Conservation (phyloP, 2,888 invertebrate species). For the Tricholauxania praeusta region DNA sequence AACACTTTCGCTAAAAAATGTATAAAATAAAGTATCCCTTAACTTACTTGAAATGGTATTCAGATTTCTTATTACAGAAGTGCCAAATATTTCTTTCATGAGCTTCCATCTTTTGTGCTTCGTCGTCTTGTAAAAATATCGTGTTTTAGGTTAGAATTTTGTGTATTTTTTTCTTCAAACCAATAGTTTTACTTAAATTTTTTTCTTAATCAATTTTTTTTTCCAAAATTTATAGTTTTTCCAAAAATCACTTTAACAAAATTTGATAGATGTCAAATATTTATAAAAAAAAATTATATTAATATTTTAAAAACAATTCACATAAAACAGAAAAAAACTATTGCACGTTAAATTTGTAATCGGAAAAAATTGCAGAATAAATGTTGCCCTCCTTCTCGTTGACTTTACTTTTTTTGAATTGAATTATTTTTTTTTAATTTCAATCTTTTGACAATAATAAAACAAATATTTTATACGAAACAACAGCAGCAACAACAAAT, state of each 20-base stretch:
- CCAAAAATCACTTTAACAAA: background rate
- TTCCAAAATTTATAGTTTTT: background rate
- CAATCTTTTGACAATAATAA: conserved; percentile 11
- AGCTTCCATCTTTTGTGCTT: conserved; percentile 30
- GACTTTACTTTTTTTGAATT: background rate
- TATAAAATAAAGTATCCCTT: background rate
- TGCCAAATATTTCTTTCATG: conserved; percentile 34
- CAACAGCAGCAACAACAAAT: background rate
- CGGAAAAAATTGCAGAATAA: conserved; percentile 23
- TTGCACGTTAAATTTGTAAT: conserved; percentile 34
- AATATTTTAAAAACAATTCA: background rate
- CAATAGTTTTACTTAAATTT: background rate
- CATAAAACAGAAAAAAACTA: background rate
- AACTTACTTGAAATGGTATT: conserved; percentile 35
- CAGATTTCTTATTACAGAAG: conserved; percentile 15
- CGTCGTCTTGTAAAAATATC: conserved; percentile 35
- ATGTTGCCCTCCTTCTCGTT: background rate
- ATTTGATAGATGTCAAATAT: background rate
- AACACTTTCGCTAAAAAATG: no score
- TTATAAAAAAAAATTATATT: background rate
- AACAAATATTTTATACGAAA: background rate
- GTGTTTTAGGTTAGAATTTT: background rate
- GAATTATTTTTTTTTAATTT: background rate
- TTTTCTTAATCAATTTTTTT: background rate
- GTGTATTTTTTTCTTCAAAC: background rate